These are phyloP conservation scores for Martes martes DNA, from an alignment of 2,113 vertebrate genomes.

Conservation along the genomic window DNA sequence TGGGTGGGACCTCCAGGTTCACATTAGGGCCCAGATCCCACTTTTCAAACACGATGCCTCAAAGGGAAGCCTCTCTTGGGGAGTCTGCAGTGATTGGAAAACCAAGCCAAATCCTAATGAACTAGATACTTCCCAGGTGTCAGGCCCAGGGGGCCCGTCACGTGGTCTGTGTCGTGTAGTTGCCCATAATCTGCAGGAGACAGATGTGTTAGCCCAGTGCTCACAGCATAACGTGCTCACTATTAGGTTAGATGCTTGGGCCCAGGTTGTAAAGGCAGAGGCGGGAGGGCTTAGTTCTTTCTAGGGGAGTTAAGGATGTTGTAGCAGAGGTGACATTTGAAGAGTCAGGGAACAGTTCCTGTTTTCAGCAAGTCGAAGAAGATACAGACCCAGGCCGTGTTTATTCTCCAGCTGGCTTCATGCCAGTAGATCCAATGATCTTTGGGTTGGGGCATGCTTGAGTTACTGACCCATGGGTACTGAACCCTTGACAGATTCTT, in stretches of 20 bases:
- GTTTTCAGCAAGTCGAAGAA: background rate
- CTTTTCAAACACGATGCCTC: background rate
- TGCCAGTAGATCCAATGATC: background rate
- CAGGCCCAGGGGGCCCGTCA: background rate
- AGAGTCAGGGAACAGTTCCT: background rate
- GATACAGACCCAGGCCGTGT: background rate
- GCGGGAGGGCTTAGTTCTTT: background rate
- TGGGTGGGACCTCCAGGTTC: background rate
- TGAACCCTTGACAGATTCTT: background rate
- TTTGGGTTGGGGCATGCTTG: background rate
- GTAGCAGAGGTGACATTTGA: background rate
- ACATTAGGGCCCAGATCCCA: rapidly evolving
- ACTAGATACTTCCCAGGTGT: background rate
- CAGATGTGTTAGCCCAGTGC: background rate
- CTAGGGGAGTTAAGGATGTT: background rate
- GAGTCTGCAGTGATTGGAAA: background rate
- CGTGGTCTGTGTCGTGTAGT: background rate
- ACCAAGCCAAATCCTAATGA: background rate
- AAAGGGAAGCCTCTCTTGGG: background rate
- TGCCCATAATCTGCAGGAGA: background rate
- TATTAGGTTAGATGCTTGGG: background rate
- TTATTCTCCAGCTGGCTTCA: background rate
- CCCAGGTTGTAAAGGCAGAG: background rate
- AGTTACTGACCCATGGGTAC: no score
- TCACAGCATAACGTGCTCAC: background rate